phyloP scores from a whole-genome alignment of 2,888 invertebrate genomes.

The Lomographa bimaculata region DNA sequence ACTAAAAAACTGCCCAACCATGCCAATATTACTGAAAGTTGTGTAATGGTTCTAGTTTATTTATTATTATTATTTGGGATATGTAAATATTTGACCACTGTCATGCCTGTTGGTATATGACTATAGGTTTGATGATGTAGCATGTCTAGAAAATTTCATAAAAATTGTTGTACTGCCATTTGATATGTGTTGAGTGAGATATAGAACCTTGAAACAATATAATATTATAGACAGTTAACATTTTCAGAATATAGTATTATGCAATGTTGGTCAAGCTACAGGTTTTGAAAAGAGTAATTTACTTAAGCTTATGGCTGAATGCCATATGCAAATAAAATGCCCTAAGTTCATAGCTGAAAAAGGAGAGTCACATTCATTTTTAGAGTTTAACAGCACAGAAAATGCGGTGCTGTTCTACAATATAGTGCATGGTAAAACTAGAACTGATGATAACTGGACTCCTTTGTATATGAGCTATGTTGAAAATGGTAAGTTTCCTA shows the following conservation, averaged over 20 bases:
- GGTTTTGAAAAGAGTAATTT: conserved; percentile 88
- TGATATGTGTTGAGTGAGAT: too few relatives aligned
- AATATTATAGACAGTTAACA: too few relatives aligned
- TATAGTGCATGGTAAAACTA: conserved; percentile 83
- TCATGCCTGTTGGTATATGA: too few relatives aligned
- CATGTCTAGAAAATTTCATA: too few relatives aligned
- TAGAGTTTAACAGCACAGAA: conserved; percentile 80
- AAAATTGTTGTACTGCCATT: too few relatives aligned
- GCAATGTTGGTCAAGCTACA: conserved; percentile 94
- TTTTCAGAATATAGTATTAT: conserved; percentile 88
- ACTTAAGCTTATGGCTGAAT: conserved; percentile 80
- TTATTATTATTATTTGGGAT: too few relatives aligned
- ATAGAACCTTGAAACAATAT: too few relatives aligned
- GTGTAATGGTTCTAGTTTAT: too few relatives aligned
- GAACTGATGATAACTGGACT: conserved; percentile 81
- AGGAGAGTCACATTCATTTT: conserved; percentile 92
- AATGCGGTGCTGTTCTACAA: conserved; percentile 84
- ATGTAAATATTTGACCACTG: too few relatives aligned
- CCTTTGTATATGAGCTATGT: conserved; percentile 87
- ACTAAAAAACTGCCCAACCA: too few relatives aligned
- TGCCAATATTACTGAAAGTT: too few relatives aligned
- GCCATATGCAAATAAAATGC: conserved; percentile 78
- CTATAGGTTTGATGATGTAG: too few relatives aligned
- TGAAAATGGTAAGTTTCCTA: conserved; percentile 81
- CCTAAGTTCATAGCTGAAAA: conserved; percentile 87